Evolutionary conservation across 2,113 vertebrate genomes (phyloP).

Genomic region (Cyphomyrus plagiostoma): DNA sequence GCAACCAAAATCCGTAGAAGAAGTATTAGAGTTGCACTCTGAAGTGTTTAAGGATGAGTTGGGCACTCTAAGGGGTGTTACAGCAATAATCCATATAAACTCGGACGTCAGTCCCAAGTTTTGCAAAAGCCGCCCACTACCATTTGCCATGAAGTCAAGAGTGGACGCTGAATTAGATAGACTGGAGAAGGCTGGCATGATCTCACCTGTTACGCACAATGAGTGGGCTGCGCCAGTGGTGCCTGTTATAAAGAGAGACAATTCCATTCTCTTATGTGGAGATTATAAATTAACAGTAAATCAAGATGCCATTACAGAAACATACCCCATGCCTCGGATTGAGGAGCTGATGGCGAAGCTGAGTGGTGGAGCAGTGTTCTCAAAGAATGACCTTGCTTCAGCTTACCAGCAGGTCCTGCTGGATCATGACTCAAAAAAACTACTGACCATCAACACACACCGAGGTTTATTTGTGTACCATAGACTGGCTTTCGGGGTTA

Average conservation of each 20-base stretch:
- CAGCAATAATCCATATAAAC: no score
- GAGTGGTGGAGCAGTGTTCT: constrained; percentile 28
- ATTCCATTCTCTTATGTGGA: constrained; percentile 17
- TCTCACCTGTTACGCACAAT: constrained; percentile 11
- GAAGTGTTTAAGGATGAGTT: no score
- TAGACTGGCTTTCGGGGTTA: background rate
- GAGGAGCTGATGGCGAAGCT: constrained; percentile 32
- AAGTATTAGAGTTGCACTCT: background rate
- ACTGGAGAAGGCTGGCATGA: background rate
- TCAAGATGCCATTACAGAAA: constrained; percentile 20
- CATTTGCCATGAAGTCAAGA: constrained; percentile 24
- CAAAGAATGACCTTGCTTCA: constrained; percentile 27
- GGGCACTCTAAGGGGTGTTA: no score
- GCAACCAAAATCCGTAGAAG: background rate
- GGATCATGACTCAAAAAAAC: background rate
- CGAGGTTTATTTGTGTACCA: constrained; percentile 20
- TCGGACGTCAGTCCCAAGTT: background rate
- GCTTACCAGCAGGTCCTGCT: no score
- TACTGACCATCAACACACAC: constrained; percentile 19
- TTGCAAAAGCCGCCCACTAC: background rate
- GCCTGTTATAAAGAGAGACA: constrained; percentile 22
- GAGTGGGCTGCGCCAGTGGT: constrained; percentile 29
- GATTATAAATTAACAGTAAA: constrained; percentile 33
- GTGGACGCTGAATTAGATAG: background rate
- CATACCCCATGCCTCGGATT: constrained; percentile 17